Evolutionary conservation across 1,140 invertebrate genomes (phyloP), one percentile per base, ranked within the genome.

Genomic region (Nephila pilipes): DNA sequence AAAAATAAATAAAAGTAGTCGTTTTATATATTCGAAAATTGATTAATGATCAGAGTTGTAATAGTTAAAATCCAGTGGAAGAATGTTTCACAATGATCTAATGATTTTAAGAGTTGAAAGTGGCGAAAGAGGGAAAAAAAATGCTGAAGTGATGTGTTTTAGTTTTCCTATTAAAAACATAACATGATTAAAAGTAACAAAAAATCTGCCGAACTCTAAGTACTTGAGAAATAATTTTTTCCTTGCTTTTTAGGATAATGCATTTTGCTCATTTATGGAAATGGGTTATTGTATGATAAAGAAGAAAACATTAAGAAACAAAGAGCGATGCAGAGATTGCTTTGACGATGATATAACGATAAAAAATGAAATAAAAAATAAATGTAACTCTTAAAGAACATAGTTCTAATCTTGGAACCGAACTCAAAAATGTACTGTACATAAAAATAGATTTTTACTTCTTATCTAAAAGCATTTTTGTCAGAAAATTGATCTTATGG

Each of bases 251-350:
- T 58, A 57, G 16, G 25, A 46, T 87, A 87, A 87, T 87, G 83
- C 57, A 60, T 87, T 87, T 87, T 57, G 22, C 20, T 54, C 83
- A 87, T 87, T 87, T 55, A 46, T 87, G 55, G 29, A 87, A 60
- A 25, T 36, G 32, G 32, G 38, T 36, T 32, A 80, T 80, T 80
- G 38, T 80, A 25, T 80, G 38, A 80, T 80, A 80, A 80, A 46
- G 25, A 38, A 80, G 20, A 46, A 80, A 29, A 12, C 29, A 79
- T 79, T 79, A 36, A 36, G 29, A 29, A 20, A 80, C 14, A 25
- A 22, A 80, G 32, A 80, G 75, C 14, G n/a, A 29, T 65, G 25
- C 14, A 12, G 63, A 65, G 25, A 65, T 25, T 65, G n/a, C 25
- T 58, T 65, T 25, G 63, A 65, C n/a, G 63, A n/a, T 12, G 63